Base-by-base conservation (phyloP, 2,888 invertebrate genomes). In the Acheta domesticus region DNA sequence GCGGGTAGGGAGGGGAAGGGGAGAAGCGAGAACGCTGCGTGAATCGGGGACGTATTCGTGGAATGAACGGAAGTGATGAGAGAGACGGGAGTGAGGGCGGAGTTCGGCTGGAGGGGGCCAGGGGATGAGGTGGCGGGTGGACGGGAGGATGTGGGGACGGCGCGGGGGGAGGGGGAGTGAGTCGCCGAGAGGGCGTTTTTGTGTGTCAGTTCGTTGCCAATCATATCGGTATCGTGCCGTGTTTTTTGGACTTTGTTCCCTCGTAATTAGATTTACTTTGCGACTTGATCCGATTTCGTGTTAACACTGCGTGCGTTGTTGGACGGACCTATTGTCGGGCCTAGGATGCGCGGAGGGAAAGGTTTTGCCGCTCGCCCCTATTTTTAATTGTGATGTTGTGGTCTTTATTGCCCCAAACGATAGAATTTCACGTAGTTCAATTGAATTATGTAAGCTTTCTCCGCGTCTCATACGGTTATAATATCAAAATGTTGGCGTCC, bases 211-310 rank as follows among this genome's bases (percentile, higher is more conserved):
- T 62, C 62, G 62, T 62, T 62, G 62, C n/a, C 62, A 62, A 62
- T 62, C 62, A 62, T 62, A 62, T 62, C 62, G 14, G 62, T 62
- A 62, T 14, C 62, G n/a, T 62, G 16, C 62, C 62, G 62, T 19
- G 62, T 19, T 62, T 62, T 62, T 62, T 62, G 62, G 14, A 62
- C 62, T 62, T 62, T 62, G 62, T 62, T 62, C 62, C 62, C 62
- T 62, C 14, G 62, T 62, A 62, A 62, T 62, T 62, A 62, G 62
- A 62, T 62, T 62, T 62, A 62, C 16, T 62, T 62, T 62, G 14
- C n/a, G 62, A 14, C n/a, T n/a, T 62, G 62, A 62, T 62, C 62
- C 62, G 62, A 62, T 62, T 62, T 62, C n/a, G 62, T 62, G 62
- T 62, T 62, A 62, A 62, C 62, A 62, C 16, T 62, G 62, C 62